Evolutionary conservation across 1,140 invertebrate species (phyloP), one percentile per base, ranked within the genome.

Genomic region (Orius laevigatus): DNA sequence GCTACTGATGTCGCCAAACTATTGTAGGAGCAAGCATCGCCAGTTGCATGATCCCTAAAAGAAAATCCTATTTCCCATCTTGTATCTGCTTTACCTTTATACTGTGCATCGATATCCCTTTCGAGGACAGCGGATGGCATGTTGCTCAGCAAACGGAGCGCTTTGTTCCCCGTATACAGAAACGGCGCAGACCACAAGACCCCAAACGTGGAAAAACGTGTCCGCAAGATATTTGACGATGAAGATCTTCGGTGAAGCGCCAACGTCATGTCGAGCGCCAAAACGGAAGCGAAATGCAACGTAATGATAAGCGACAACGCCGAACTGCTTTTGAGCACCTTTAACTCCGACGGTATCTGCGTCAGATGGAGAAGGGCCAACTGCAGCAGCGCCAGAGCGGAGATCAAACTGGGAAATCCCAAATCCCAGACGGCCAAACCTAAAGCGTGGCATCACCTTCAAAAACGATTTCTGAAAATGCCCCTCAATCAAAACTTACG

Each of bases 351-450:
- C 48, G 38, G 12, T 5, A 49, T 20, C 62, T 73, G 70, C 36
- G 73, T 75, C 46, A 75, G 57, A 53, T 74, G 72, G 16, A 73
- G 60, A 47, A 75, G 73, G 19, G 73, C 70, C 49, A 76, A 59
- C 58, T 76, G 74, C 48, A 75, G 67, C 43, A 76, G 63, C 49
- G 71, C 69, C 57, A 76, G 74, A 15, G 72, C 72, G 36, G 73
- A 73, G 14, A 72, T 68, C 46, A 77, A 60, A 55, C 72, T 73
- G 14, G 73, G 74, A 61, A 72, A 74, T 49, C 72, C 74, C 46
- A 75, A 59, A 55, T 75, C 74, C 73, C 73, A 75, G 53, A 73
- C 56, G 46, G 75, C 65, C 14, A 65, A 66, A 34, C 67, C 66
- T 48, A 76, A 64, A 12, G 72, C 64, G 63, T 43, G 74, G 73